Evolutionary conservation across 2,888 invertebrate species (phyloP), one percentile per base, ranked within the genome.

Genomic region (Andrena dorsata): DNA sequence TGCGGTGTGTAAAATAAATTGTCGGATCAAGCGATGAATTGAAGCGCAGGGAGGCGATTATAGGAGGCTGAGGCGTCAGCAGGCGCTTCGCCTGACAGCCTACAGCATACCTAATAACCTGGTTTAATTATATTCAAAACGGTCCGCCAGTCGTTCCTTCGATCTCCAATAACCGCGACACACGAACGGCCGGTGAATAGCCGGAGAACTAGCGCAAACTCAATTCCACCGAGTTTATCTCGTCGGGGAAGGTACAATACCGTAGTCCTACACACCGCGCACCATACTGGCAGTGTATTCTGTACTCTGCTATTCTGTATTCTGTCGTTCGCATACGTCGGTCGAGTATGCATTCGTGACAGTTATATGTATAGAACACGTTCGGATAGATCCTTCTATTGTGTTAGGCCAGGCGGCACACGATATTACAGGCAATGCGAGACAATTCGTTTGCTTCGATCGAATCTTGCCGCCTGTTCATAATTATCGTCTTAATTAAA

Each of bases 171-270:
- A 91, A 90, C 89, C 86, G 82, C 64, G 49, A 49, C 63, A 63
- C 66, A 70, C 53, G 51, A 56, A 69, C 85, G 80, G 70, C 80
- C 79, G 82, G 76, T 72, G 76, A 88, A 88, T 88, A 81, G 58
- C 69, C 47, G 58, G 58, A 79, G 83, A 90, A 90, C 90, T 91
- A 84, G 90, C 73, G 84, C 91, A 90, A 91, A 91, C 91, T 91
- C 86, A 26, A 65, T 26, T 58, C 64, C 35, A 79, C 83, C 85
- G 73, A 87, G 84, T 80, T 83, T 87, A 89, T 89, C 88, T 79
- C 68, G 51, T 4, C 60, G 51, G 35, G 58, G 41, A n/a, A 51
- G 68, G 63, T 60, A 72, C 77, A 79, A 76, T 80, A 53, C 82
- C 41, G 41, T 41, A 16, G 56, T 23, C 41, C 47, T 56, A 28